phyloP scores from a whole-genome alignment of 2,797 vertebrate species.

The Propithecus deckenii region DNA sequence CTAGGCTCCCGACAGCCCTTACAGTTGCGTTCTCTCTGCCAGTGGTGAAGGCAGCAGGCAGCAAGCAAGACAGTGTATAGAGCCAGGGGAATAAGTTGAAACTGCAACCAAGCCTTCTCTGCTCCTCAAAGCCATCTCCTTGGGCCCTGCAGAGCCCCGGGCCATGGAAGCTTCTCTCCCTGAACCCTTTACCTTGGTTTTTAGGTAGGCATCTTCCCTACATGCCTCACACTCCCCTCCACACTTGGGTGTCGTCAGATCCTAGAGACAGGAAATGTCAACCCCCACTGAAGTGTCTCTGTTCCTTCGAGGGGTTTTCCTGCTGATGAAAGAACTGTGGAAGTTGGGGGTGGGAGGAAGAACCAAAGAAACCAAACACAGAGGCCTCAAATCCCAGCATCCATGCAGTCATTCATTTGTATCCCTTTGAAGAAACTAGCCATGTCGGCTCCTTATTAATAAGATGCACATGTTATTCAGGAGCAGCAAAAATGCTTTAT shows the following conservation, averaged over 20 bases:
- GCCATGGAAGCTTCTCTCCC: neutral
- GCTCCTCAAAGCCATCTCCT: neutral
- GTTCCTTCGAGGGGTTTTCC: neutral
- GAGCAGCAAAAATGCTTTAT: neutral
- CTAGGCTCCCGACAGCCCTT: neutral
- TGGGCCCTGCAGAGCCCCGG: neutral
- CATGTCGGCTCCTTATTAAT: neutral
- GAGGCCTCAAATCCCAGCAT: neutral
- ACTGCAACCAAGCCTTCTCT: neutral
- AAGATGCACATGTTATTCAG: neutral
- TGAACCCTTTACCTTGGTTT: neutral
- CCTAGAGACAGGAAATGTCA: neutral
- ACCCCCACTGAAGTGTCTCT: neutral
- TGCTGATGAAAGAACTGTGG: neutral
- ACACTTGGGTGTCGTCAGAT: neutral
- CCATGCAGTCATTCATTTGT: neutral
- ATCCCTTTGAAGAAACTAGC: neutral
- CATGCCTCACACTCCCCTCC: neutral
- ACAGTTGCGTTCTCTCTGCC: neutral
- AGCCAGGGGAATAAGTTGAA: neutral
- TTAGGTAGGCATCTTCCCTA: neutral
- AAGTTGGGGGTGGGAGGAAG: neutral
- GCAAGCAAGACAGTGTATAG: rapidly evolving
- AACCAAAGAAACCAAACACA: neutral
- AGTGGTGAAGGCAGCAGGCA: neutral